Evolutionary conservation across 1,140 invertebrate genomes (phyloP).

Genomic region (Atta texana): DNA sequence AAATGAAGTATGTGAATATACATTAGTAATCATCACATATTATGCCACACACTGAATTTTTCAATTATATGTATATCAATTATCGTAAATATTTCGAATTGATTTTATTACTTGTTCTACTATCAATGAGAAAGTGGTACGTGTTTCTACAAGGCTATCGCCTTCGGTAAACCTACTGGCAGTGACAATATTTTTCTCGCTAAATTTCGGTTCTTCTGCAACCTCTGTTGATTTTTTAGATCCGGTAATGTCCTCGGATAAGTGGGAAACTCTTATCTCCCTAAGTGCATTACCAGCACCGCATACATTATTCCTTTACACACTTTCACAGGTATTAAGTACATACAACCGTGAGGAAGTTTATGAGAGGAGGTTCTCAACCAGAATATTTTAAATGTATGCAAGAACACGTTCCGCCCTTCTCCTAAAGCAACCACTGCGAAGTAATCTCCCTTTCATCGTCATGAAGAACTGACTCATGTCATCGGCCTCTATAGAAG

Average conservation of each 20-base stretch:
- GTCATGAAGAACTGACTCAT: constrained; percentile 74
- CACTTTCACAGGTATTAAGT: constrained; percentile 70
- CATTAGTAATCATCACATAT: background rate
- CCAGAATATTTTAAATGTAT: constrained; percentile 77
- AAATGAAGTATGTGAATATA: background rate
- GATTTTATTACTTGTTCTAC: background rate
- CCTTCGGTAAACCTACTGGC: constrained; percentile 14
- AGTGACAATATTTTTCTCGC: constrained; percentile 42
- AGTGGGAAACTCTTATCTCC: constrained; percentile 76
- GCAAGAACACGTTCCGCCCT: constrained; percentile 77
- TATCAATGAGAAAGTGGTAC: background rate
- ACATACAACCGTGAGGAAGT: constrained; percentile 70
- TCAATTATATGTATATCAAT: background rate
- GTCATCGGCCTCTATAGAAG: constrained; percentile 66
- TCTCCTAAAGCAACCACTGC: constrained; percentile 75
- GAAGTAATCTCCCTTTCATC: constrained; percentile 77
- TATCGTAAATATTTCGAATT: background rate
- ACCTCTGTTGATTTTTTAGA: constrained; percentile 72
- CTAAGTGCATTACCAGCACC: constrained; percentile 77
- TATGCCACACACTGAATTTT: background rate
- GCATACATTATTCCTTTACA: constrained; percentile 72
- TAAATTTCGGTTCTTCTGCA: constrained; percentile 71
- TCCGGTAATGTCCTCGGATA: constrained; percentile 72
- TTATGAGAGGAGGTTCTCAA: constrained; percentile 73
- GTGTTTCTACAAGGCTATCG: background rate